phyloP scores from a whole-genome alignment of 2,888 invertebrate genomes.

The Hirtodrosophila trivittata region DNA sequence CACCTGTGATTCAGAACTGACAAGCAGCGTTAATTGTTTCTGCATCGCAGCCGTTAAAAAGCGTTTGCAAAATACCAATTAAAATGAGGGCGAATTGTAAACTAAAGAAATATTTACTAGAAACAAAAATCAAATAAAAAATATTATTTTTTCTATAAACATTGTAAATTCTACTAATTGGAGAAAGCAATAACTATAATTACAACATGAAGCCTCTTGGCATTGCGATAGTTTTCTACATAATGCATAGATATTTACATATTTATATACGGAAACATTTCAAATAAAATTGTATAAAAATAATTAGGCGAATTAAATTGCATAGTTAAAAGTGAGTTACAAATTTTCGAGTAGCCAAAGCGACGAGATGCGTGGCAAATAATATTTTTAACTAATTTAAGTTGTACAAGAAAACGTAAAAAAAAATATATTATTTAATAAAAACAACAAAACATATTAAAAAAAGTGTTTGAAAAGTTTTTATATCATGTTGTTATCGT shows the following conservation, averaged over 20 bases:
- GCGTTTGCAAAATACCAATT: conserved; percentile 18
- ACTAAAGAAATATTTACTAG: conserved; percentile 9
- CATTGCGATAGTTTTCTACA: conserved; percentile 40
- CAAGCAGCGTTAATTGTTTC: conserved; percentile 44
- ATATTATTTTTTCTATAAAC: conserved; percentile 13
- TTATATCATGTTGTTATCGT: no score
- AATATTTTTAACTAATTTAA: conserved; percentile 68
- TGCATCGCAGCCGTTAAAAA: conserved; percentile 38
- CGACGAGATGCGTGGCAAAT: conserved; percentile 35
- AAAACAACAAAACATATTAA: conserved; percentile 41
- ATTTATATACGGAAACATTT: conserved; percentile 20
- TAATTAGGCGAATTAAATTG: conserved; percentile 57
- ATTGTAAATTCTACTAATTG: conserved; percentile 11
- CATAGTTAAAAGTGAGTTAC: conserved; percentile 57
- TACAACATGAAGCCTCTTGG: conserved; percentile 36
- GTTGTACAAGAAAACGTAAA: conserved; percentile 48
- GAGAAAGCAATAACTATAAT: not conserved
- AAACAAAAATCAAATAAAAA: conserved; percentile 28
- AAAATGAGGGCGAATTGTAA: conserved; percentile 26
- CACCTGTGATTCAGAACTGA: conserved; percentile 69
- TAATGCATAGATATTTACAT: conserved; percentile 42
- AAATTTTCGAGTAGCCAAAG: conserved; percentile 45
- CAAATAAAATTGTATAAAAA: conserved; percentile 11
- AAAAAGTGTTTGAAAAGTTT: conserved; percentile 2
- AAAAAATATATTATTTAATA: conserved; percentile 41